Evolutionary conservation across 2,113 vertebrate genomes (phyloP).

Genomic region (Hassar affinis): DNA sequence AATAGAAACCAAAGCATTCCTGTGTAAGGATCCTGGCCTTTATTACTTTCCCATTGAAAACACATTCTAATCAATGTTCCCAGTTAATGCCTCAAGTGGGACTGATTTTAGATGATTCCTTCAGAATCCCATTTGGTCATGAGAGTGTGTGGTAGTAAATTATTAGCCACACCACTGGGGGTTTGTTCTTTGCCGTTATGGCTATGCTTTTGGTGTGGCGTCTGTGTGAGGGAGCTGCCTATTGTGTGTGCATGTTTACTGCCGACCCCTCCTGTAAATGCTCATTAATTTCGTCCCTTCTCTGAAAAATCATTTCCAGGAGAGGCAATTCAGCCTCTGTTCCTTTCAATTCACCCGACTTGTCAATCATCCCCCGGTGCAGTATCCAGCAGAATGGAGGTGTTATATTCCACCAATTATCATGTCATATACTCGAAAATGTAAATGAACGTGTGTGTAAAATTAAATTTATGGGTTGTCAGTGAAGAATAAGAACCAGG

Average conservation of each 20-base stretch:
- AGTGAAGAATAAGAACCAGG: constrained; percentile 99
- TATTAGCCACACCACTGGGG: constrained; percentile 62
- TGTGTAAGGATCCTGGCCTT: neutral
- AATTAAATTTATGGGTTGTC: constrained; percentile 99
- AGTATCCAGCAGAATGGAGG: constrained; percentile 99
- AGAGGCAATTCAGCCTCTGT: constrained; percentile 97
- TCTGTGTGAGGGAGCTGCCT: constrained; percentile 67
- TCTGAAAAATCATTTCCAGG: constrained; percentile 91
- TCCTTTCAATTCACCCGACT: constrained; percentile 99
- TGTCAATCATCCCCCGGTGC: constrained; percentile 94
- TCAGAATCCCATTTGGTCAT: constrained; percentile 55
- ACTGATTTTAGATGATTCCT: constrained; percentile 57
- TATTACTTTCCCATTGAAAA: constrained; percentile 37
- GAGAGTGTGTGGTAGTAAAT: constrained; percentile 34
- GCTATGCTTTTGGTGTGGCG: constrained; percentile 50
- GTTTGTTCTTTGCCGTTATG: constrained; percentile 73
- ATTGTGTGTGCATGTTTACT: constrained; percentile 91
- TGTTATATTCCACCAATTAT: constrained; percentile 99
- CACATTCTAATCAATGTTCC: constrained; percentile 48
- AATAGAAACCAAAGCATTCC: neutral
- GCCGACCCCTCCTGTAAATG: constrained; percentile 91
- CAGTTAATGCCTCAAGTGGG: constrained; percentile 50
- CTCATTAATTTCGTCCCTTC: constrained; percentile 98
- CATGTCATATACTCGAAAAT: constrained; percentile 99
- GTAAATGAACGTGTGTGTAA: constrained; percentile 99